phyloP scores from a whole-genome alignment of 2,888 invertebrate species.

The Pheosia tremula region DNA sequence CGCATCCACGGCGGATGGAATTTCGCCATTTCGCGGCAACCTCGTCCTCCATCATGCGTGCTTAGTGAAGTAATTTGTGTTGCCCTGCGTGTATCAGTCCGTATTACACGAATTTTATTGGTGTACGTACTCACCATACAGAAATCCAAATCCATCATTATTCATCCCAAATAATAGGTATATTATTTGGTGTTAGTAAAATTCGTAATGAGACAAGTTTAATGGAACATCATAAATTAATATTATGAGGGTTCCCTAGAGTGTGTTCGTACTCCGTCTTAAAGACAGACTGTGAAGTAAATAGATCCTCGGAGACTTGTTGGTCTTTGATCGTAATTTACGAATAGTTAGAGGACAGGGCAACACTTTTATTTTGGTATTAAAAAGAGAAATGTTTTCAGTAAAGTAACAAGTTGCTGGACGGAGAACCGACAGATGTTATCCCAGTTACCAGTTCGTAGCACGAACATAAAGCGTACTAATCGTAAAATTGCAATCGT shows the following conservation, averaged over 20 bases:
- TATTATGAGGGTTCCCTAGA: slow-evolving; percentile 56
- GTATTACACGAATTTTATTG: slow-evolving; percentile 53
- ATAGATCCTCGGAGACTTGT: slow-evolving; percentile 63
- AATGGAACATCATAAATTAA: slow-evolving; percentile 42
- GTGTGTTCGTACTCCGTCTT: slow-evolving; percentile 64
- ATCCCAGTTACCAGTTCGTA: background rate
- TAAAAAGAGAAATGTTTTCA: background rate
- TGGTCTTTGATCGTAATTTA: slow-evolving; percentile 60
- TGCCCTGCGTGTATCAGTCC: slow-evolving; percentile 58
- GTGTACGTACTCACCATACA: slow-evolving; percentile 26
- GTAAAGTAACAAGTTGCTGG: background rate
- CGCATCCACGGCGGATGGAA: slow-evolving; percentile 81
- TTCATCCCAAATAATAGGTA: background rate
- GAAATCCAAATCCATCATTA: background rate
- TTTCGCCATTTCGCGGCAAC: slow-evolving; percentile 76
- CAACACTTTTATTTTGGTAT: slow-evolving; percentile 14
- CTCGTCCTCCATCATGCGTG: slow-evolving; percentile 81
- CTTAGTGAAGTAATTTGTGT: slow-evolving; percentile 80
- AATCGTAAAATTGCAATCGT: slow-evolving; percentile 6
- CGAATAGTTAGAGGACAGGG: slow-evolving; percentile 43
- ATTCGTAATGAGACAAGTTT: background rate
- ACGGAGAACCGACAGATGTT: background rate
- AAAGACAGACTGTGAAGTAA: slow-evolving; percentile 66
- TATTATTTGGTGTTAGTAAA: background rate
- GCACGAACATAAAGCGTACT: slow-evolving; percentile 1